phyloP scores from a whole-genome alignment of 1,140 invertebrate species.

The Drosophila funebris region DNA sequence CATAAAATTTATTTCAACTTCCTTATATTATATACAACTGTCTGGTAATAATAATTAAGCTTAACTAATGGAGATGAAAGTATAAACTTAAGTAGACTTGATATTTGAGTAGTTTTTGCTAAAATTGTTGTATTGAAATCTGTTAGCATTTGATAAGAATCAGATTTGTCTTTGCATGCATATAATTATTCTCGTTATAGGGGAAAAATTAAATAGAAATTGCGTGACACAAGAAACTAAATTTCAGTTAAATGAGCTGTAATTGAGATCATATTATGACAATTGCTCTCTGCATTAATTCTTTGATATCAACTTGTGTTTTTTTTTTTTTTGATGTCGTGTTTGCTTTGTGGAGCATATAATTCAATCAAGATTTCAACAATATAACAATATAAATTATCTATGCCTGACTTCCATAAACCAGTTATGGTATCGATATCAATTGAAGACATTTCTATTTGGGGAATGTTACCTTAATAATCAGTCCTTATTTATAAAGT shows the following conservation, averaged over 20 bases:
- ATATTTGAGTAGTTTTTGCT: not conserved
- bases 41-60: not conserved
- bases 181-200: slow-evolving; percentile 3
- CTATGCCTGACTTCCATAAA: slow-evolving; percentile 4
- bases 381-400: slow-evolving; percentile 26
- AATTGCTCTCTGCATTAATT: not conserved
- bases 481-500: slow-evolving; percentile 36
- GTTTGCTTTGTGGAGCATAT: slow-evolving; percentile 11
- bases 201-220: not conserved
- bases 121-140: not conserved
- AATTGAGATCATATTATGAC: not conserved
- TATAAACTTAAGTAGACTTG: too few species aligned
- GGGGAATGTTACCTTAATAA: slow-evolving; percentile 21
- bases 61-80: not conserved
- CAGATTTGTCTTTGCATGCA: slow-evolving; percentile 5
- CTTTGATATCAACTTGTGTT: not conserved
- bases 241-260: slow-evolving; percentile 3
- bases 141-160: not conserved
- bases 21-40: not conserved
- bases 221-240: slow-evolving; percentile 7
- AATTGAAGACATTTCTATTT: slow-evolving; percentile 13
- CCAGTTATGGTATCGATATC: not conserved
- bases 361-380: slow-evolving; percentile 11
- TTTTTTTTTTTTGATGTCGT: slow-evolving; percentile 22
- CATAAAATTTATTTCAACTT: not conserved